Base-by-base conservation (phyloP, 1,140 invertebrate species). In the Bathynomus jamesi region DNA sequence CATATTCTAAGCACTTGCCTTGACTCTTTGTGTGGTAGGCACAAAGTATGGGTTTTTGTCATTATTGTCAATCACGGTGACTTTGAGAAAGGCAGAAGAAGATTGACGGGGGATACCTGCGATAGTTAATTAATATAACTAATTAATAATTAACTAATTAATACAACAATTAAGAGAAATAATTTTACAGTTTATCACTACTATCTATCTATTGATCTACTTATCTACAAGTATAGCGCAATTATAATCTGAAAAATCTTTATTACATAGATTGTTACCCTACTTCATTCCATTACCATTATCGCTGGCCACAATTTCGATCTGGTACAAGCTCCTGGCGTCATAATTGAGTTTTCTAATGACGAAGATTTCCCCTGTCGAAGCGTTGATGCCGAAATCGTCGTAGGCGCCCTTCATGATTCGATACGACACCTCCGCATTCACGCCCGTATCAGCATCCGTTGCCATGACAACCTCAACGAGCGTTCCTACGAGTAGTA, bases 21-120 rank as follows among this genome's bases (percentile, higher is more conserved):
- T 89, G 0, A 91, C 89, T 76, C 91, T 85, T 80, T 95, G 93
- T 2, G 88, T 89, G 46, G 86, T 81, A 0, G 94, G 94, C 2
- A 86, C 87, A 80, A 98, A 95, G 78, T 89, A 89, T 0, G 95
- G 95, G 73, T 88, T 85, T 81, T 95, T 95, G 79, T 95, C 91
- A 80, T 97, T 97, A 29, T 89, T 91, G 80, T 95, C 93, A 27
- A 90, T 85, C 1, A 95, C 86, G 76, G 87, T 88, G 2, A 95
- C 86, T 61, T 87, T 88, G 0, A 96, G 78, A 0, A 89, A 90
- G 0, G 91, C 88, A 0, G 91, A 93, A 13, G 92, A 91, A 0
- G 91, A 92, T 65, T 92, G 81, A 77, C 88, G 88, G 8, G 92
- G 91, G 2, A 87, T 88, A 60, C 90, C 88, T 89, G 74, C 8